These are phyloP conservation scores for Sesamia nonagrioides DNA, from an alignment of 1,140 invertebrate genomes.

Conservation along the genomic window DNA sequence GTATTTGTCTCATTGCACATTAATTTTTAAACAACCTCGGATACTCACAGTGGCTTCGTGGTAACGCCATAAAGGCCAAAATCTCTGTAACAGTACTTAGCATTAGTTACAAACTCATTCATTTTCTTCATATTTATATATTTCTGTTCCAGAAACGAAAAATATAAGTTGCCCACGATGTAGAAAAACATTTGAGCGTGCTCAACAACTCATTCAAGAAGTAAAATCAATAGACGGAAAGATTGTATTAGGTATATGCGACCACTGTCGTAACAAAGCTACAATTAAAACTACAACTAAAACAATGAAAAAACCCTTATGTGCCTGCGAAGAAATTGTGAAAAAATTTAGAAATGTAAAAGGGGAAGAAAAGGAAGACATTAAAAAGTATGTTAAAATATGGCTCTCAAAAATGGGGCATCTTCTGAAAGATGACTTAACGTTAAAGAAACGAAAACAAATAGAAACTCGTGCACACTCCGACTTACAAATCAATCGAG, in stretches of 20 bases:
- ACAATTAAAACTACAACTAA: not conserved
- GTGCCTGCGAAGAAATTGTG: conserved; percentile 44
- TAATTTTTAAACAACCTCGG: too few species aligned
- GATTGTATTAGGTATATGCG: conserved; percentile 54
- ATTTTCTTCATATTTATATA: not conserved
- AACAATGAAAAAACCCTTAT: conserved; percentile 44
- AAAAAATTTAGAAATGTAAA: conserved; percentile 42
- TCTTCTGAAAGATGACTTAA: conserved; percentile 48
- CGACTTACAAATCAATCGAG: conserved; percentile 31
- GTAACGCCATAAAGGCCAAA: too few species aligned
- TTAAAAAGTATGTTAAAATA: conserved; percentile 46
- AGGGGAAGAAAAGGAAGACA: conserved; percentile 39
- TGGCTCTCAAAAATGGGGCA: conserved; percentile 56
- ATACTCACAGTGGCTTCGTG: too few species aligned
- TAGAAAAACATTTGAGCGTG: conserved; percentile 56
- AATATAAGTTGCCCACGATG: conserved; percentile 66
- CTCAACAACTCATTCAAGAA: conserved; percentile 43
- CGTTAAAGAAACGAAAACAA: conserved; percentile 44
- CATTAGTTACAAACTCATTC: too few species aligned
- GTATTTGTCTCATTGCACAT: too few species aligned
- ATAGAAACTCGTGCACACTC: conserved; percentile 38
- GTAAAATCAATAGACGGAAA: conserved; percentile 42
- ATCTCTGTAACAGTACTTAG: too few species aligned
- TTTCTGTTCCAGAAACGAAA: conserved; percentile 49
- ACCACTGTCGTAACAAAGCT: conserved; percentile 57